Evolutionary conservation across 2,888 invertebrate genomes (phyloP).

Genomic region (Aleiodes testaceus): DNA sequence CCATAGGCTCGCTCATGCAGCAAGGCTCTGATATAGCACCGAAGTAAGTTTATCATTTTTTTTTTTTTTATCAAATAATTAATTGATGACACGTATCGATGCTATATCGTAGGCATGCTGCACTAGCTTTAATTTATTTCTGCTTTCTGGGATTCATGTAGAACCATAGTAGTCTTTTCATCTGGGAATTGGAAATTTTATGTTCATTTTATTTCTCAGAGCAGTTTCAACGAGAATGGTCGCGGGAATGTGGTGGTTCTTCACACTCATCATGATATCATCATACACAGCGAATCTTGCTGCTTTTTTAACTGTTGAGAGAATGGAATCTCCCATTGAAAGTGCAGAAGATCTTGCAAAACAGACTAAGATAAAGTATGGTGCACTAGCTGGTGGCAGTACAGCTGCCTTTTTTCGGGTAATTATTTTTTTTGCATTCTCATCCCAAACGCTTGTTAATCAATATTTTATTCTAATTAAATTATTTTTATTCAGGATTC

Average conservation of each 20-base stretch:
- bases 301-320: slow-evolving; percentile 92
- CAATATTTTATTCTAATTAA: not conserved
- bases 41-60: slow-evolving; percentile 79
- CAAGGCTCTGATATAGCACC: slow-evolving; percentile 94
- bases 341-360: slow-evolving; percentile 93
- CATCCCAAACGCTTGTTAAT: too few relatives aligned
- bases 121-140: slow-evolving; percentile 60
- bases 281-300: slow-evolving; percentile 97
- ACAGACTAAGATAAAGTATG: slow-evolving; percentile 97
- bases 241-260: slow-evolving; percentile 95
- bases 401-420: slow-evolving; percentile 94
- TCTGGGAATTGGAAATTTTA: not conserved
- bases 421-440: slow-evolving; percentile 51
- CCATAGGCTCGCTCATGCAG: slow-evolving; percentile 93
- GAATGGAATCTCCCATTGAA: slow-evolving; percentile 91
- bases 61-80: too few relatives aligned
- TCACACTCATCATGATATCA: slow-evolving; percentile 91
- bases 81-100: slow-evolving; percentile 54
- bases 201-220: slow-evolving; percentile 73
- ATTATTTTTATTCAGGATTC: slow-evolving; percentile 79
- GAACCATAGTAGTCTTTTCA: too few relatives aligned
- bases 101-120: slow-evolving; percentile 72
- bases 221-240: slow-evolving; percentile 92
- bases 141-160: too few relatives aligned
- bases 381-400: slow-evolving; percentile 91